phyloP scores from a whole-genome alignment of 2,888 invertebrate species.

The Sinohyriopsis cumingii region DNA sequence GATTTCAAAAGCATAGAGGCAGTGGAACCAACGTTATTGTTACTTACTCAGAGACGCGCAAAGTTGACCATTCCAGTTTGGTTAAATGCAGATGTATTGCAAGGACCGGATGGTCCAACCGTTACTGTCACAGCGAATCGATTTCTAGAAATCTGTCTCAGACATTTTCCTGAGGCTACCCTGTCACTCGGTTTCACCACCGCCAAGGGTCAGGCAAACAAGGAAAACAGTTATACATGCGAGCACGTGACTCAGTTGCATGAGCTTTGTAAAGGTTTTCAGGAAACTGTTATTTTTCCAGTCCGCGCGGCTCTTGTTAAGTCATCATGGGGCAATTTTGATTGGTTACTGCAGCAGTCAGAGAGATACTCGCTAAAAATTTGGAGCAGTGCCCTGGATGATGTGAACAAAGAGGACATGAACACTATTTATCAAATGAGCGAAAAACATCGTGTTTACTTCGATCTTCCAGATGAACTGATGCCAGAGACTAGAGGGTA shows the following conservation, averaged over 20 bases:
- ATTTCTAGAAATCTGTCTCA: conserved; percentile 78
- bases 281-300: conserved; percentile 86
- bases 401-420: conserved; percentile 79
- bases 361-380: conserved; percentile 82
- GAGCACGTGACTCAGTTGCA: conserved; percentile 77
- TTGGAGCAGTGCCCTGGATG: conserved; percentile 82
- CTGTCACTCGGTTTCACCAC: conserved; percentile 92
- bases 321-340: conserved; percentile 78
- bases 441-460: conserved; percentile 80
- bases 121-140: conserved; percentile 78
- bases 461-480: conserved; percentile 80
- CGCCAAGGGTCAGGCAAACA: conserved; percentile 77
- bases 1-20: conserved; percentile 88
- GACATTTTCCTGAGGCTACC: conserved; percentile 78
- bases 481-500: conserved; percentile 12
- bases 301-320: conserved; percentile 82
- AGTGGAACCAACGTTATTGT: conserved; percentile 69
- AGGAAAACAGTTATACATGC: conserved; percentile 54
- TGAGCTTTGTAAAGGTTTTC: conserved; percentile 70
- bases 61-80: conserved; percentile 78
- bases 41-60: conserved; percentile 35
- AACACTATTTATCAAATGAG: conserved; percentile 79
- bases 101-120: conserved; percentile 79
- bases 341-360: conserved; percentile 76
- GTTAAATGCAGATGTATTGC: conserved; percentile 89